A percentile compares a stretch with the other conserved stretches of the same genome.
These are phyloP conservation scores for Folsomia manolachei DNA, from an alignment of 2,888 invertebrate species.

Conservation along the genomic window DNA sequence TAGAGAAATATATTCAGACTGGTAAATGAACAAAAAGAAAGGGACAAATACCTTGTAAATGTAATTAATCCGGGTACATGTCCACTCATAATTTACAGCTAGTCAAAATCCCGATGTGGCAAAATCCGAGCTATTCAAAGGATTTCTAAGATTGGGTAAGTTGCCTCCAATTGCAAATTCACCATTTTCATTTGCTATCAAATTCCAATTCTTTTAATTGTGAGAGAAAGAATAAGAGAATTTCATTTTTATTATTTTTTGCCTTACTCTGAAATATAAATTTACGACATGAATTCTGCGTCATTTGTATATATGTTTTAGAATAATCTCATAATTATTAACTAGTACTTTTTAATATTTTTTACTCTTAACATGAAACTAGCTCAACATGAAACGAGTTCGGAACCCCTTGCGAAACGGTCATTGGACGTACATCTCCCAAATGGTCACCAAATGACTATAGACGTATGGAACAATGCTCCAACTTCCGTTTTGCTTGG, in stretches of 20 bases:
- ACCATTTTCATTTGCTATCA: too few species aligned
- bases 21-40: conserved; percentile 62
- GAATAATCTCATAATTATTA: too few species aligned
- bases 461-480: conserved; percentile 76
- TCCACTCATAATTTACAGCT: conserved; percentile 59
- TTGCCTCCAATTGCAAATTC: too few species aligned
- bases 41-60: not conserved
- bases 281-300: too few species aligned
- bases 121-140: conserved; percentile 74
- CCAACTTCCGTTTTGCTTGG: conserved; percentile 70
- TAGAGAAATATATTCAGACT: conserved; percentile 92
- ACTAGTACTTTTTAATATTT: too few species aligned
- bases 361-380: too few species aligned
- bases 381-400: conserved; percentile 85
- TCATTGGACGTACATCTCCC: conserved; percentile 75
- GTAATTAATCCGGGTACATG: conserved; percentile 9
- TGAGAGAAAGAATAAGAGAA: too few species aligned
- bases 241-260: too few species aligned
- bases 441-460: conserved; percentile 82
- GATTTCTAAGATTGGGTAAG: conserved; percentile 74
- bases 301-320: too few species aligned
- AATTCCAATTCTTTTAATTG: too few species aligned
- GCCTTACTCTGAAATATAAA: too few species aligned
- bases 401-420: conserved; percentile 60
- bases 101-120: conserved; percentile 82